These are phyloP conservation scores for Meandrusa payeni DNA, from an alignment of 2,888 invertebrate species.

Conservation along the genomic window DNA sequence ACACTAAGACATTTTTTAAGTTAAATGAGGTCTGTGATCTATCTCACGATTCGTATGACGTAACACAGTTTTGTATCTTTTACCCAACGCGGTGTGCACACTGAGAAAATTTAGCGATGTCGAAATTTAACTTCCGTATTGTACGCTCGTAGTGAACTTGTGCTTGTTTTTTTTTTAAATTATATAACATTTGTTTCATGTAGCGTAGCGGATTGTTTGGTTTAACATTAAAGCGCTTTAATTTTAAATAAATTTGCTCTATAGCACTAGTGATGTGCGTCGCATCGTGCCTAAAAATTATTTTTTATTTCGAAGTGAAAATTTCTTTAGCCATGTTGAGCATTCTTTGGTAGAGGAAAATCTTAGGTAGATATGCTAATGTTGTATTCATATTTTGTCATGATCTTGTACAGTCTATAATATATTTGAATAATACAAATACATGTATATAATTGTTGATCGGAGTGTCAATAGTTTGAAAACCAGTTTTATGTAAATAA, in stretches of 20 bases:
- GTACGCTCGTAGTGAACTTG: constrained; percentile 18
- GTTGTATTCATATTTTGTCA: too few species aligned
- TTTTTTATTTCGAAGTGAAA: too few species aligned
- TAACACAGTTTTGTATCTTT: constrained; percentile 10
- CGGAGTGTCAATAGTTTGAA: too few species aligned
- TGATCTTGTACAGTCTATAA: too few species aligned
- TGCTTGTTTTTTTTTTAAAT: constrained; percentile 14
- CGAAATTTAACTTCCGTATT: constrained; percentile 20
- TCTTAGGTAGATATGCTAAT: too few species aligned
- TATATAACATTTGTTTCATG: constrained; percentile 1
- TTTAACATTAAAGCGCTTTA: not conserved
- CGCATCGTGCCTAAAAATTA: too few species aligned
- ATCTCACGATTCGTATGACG: constrained; percentile 18
- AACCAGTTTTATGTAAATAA: too few species aligned
- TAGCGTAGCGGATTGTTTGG: constrained; percentile 7
- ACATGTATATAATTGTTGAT: too few species aligned
- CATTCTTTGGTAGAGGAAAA: too few species aligned
- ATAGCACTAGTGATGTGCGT: too few species aligned
- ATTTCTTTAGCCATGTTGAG: too few species aligned
- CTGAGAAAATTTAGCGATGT: constrained; percentile 14
- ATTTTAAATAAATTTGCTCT: not conserved
- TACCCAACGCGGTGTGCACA: constrained; percentile 4
- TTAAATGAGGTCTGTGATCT: constrained; percentile 1
- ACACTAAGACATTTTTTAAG: constrained; percentile 13
- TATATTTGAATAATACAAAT: too few species aligned